Percentiles rank a stretch among this genome's conserved stretches.
These are phyloP conservation scores for Pandion haliaetus DNA, from an alignment of 2,113 vertebrate genomes.

Conservation along the genomic window DNA sequence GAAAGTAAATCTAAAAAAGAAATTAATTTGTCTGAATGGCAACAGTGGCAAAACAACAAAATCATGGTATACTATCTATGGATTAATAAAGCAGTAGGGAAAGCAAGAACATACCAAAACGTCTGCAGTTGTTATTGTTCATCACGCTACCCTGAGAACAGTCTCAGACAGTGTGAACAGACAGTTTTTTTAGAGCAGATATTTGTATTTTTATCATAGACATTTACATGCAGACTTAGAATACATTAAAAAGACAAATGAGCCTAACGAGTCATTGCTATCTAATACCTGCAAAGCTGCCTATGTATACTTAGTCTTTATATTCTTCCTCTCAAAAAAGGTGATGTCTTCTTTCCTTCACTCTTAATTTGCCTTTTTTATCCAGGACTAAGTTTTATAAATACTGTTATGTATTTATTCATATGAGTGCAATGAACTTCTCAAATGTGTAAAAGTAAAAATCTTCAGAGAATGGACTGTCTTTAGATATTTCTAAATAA, in stretches of 20 bases:
- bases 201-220: background rate
- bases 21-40: background rate
- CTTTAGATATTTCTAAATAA: background rate
- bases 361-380: background rate
- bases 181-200: background rate
- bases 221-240: background rate
- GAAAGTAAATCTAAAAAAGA: constrained; percentile 6
- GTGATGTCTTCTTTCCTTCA: background rate
- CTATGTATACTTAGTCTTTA: background rate
- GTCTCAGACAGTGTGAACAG: background rate
- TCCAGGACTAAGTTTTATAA: background rate
- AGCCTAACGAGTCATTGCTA: background rate
- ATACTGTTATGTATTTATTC: background rate
- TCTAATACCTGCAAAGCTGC: background rate
- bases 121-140: background rate
- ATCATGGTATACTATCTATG: background rate
- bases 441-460: background rate
- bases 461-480: background rate
- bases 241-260: background rate
- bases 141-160: background rate
- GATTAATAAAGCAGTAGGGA: constrained; percentile 15
- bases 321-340: background rate
- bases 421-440: background rate
- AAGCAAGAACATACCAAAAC: background rate
- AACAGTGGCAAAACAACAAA: background rate